These are phyloP conservation scores for Hololepta plana DNA, from an alignment of 2,888 invertebrate genomes.

Conservation along the genomic window DNA sequence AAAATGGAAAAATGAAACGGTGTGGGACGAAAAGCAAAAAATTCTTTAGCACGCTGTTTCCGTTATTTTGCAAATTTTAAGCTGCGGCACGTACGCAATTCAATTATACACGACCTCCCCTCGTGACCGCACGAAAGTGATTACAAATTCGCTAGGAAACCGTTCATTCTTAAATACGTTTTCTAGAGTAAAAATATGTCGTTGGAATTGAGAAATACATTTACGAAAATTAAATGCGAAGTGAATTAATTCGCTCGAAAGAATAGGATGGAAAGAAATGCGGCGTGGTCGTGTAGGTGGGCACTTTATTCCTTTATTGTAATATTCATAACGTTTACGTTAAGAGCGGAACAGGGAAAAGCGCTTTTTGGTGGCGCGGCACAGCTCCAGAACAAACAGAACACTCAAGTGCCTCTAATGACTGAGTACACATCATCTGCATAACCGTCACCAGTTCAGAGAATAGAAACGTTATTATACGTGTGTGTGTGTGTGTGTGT, in stretches of 20 bases:
- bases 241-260: no score
- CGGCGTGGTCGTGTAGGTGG: neutral
- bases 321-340: neutral
- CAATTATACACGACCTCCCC: no score
- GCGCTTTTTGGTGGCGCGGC: constrained; percentile 10
- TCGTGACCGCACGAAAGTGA: no score
- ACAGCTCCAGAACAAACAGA: constrained; percentile 19
- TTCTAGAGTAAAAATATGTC: neutral
- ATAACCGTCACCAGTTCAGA: constrained; percentile 18
- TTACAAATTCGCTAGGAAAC: constrained; percentile 1
- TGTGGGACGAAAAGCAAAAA: no score
- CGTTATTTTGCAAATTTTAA: no score
- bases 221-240: no score
- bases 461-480: constrained; percentile 2
- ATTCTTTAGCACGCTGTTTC: no score
- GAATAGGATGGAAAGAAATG: neutral
- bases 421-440: constrained; percentile 27
- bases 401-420: constrained; percentile 25
- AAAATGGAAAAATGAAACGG: no score
- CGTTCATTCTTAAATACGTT: neutral
- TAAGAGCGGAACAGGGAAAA: constrained; percentile 6
- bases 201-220: neutral
- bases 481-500: constrained; percentile 1
- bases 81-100: no score
- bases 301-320: neutral